Evolutionary conservation across 2,888 invertebrate genomes (phyloP).

Genomic region (Lymantria dispar): DNA sequence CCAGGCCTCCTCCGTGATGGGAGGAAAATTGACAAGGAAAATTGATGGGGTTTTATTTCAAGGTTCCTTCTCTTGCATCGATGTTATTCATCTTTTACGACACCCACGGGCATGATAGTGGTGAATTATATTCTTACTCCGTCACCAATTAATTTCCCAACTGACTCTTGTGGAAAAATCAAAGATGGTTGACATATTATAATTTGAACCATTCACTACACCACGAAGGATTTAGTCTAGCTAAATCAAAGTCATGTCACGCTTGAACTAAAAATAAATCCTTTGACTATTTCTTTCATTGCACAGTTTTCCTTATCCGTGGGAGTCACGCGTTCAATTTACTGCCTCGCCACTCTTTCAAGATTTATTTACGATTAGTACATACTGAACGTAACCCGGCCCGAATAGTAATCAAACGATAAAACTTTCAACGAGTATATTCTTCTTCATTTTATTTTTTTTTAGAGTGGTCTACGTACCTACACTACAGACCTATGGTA

Average conservation of each 20-base stretch:
- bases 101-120: too few species aligned
- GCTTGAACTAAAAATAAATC: not conserved
- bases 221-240: not conserved
- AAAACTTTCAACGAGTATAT: conserved; percentile 29
- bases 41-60: too few species aligned
- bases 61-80: too few species aligned
- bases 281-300: conserved; percentile 4
- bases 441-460: conserved; percentile 27
- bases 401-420: conserved; percentile 46
- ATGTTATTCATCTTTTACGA: too few species aligned
- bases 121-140: too few species aligned
- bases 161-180: not conserved
- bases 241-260: not conserved
- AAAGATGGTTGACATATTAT: not conserved
- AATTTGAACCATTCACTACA: not conserved
- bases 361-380: conserved; percentile 61
- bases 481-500: too few species aligned
- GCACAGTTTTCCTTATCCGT: conserved; percentile 18
- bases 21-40: too few species aligned
- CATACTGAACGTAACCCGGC: conserved; percentile 42
- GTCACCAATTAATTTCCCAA: too few species aligned
- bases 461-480: too few species aligned
- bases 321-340: conserved; percentile 51
- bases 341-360: conserved; percentile 45
- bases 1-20: too few species aligned